These are phyloP conservation scores for Archocentrus centrarchus DNA, from an alignment of 2,113 vertebrate genomes.

Conservation along the genomic window DNA sequence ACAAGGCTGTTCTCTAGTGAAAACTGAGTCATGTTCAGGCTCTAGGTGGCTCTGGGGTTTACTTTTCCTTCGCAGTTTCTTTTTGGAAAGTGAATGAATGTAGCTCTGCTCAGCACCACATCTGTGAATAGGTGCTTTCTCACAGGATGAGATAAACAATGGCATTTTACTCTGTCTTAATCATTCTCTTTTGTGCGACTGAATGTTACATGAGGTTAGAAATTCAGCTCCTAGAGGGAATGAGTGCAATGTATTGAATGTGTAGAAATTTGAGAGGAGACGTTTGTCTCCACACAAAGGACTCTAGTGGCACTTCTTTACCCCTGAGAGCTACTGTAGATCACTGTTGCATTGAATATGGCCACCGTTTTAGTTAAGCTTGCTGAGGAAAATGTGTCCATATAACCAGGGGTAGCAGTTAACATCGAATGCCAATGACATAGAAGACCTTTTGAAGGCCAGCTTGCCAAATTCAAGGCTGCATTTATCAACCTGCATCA, in stretches of 20 bases:
- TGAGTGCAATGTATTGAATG: slow-evolving; percentile 5
- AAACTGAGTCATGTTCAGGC: slow-evolving; percentile 14
- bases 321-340: slow-evolving; percentile 40
- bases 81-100: slow-evolving; percentile 24
- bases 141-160: slow-evolving; percentile 41
- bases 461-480: slow-evolving; percentile 14
- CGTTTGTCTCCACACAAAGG: slow-evolving; percentile 10
- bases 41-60: slow-evolving; percentile 34
- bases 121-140: slow-evolving; percentile 60
- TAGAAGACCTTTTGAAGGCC: slow-evolving; percentile 31
- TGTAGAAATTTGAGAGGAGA: not conserved
- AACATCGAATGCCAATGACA: slow-evolving; percentile 41
- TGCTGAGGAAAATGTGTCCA: slow-evolving; percentile 44
- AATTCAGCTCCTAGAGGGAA: not conserved
- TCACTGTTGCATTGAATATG: slow-evolving; percentile 39
- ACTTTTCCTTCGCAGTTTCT: slow-evolving; percentile 31
- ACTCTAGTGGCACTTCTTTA: not conserved
- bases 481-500: slow-evolving; percentile 14
- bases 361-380: slow-evolving; percentile 15
- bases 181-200: slow-evolving; percentile 10
- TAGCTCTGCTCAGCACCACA: slow-evolving; percentile 29
- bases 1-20: slow-evolving; percentile 18
- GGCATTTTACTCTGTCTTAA: slow-evolving; percentile 54
- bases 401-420: slow-evolving; percentile 61
- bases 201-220: slow-evolving; percentile 19